These are phyloP conservation scores for Oscheius sp. DNA, from an alignment of 2,888 invertebrate species.

Conservation along the genomic window DNA sequence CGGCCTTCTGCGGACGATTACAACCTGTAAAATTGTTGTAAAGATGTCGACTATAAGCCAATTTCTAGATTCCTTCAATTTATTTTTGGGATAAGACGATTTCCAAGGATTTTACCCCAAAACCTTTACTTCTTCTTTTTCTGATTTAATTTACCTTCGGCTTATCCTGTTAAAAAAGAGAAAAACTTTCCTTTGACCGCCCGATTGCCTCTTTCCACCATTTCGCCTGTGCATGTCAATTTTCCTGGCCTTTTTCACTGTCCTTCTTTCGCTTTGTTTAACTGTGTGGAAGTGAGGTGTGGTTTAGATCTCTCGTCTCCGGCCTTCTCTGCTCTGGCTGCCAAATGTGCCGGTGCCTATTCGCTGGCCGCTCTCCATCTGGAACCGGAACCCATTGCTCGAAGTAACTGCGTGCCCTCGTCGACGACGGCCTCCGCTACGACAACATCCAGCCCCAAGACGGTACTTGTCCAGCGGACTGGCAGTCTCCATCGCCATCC, in stretches of 20 bases:
- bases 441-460: neutral
- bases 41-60: too few species aligned
- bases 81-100: too few species aligned
- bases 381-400: conserved; percentile 43
- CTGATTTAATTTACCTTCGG: too few species aligned
- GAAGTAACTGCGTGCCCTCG: neutral
- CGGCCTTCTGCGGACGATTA: too few species aligned
- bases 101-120: too few species aligned
- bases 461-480: conserved; percentile 40
- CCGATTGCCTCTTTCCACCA: neutral
- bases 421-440: neutral
- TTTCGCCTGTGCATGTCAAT: neutral
- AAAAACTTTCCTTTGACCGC: too few species aligned
- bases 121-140: too few species aligned
- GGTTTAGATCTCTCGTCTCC: conserved; percentile 37
- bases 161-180: too few species aligned
- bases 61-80: too few species aligned
- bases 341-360: conserved; percentile 61
- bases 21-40: too few species aligned
- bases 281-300: conserved; percentile 37
- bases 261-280: conserved; percentile 30
- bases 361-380: conserved; percentile 59
- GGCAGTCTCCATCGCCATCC: conserved; percentile 54
- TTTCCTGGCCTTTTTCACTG: neutral
- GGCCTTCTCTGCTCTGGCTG: conserved; percentile 57